Evolutionary conservation across 2,113 vertebrate species (phyloP).

Genomic region (Neogobius melanostomus): DNA sequence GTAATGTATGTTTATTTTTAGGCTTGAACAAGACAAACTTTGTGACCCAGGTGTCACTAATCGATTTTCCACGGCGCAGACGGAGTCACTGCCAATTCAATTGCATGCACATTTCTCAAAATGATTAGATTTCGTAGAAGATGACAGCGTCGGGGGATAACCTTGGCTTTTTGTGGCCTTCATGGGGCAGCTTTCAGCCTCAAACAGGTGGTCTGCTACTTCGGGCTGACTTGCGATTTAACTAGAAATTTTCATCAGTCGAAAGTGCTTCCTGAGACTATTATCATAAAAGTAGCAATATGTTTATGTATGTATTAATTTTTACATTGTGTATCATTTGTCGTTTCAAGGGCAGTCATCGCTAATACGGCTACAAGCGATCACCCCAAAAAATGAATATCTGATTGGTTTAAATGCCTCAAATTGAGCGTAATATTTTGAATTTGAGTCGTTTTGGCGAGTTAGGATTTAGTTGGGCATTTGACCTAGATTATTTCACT

Average conservation of each 20-base stretch:
- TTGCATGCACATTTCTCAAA: slow-evolving; percentile 33
- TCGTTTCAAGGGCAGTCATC: too few species aligned
- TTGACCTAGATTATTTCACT: too few species aligned
- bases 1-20: slow-evolving; percentile 20
- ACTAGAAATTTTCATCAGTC: neutral
- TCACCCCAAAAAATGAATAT: too few species aligned
- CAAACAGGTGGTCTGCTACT: slow-evolving; percentile 14
- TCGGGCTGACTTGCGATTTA: neutral
- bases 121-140: slow-evolving; percentile 33
- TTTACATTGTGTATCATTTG: too few species aligned
- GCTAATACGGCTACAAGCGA: too few species aligned
- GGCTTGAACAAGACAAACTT: neutral
- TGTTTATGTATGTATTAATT: too few species aligned
- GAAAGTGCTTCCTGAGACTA: too few species aligned
- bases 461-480: too few species aligned
- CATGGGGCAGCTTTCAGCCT: neutral
- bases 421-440: too few species aligned
- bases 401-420: too few species aligned
- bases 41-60: slow-evolving; percentile 1
- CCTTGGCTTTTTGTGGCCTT: neutral
- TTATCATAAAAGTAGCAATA: too few species aligned
- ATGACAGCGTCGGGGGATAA: slow-evolving; percentile 25
- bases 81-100: slow-evolving; percentile 18
- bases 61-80: neutral
- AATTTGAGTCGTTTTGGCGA: too few species aligned